Evolutionary conservation across 1,140 invertebrate genomes (phyloP), one percentile per base, ranked within the genome.

Genomic region (Ctenoplectra terminalis): DNA sequence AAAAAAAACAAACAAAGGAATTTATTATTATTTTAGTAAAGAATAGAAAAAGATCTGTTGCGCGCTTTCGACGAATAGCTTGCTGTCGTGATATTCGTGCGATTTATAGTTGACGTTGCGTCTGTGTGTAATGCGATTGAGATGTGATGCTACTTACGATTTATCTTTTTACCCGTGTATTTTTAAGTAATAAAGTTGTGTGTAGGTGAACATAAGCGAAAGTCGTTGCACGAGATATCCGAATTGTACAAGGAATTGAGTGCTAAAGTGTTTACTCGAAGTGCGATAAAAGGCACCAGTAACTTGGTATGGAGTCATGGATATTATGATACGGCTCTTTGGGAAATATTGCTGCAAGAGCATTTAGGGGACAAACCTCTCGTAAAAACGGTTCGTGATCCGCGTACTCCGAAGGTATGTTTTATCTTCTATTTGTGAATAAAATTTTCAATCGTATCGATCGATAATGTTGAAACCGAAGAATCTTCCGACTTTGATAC

Each of bases 301-400:
- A 96, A 96, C 83, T 94, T 99, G 34, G 95, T 99, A 8, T 97
- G 96, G 96, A 96, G 95, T 79, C 97, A 99, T 92, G 96, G 97
- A 0, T 99, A 98, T 93, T 99, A 99, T 93, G 97, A 99, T 90
- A 98, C 98, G 1, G 94, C 95, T 1, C 93, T 96, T 2, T 99
- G 97, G 97, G 97, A 98, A 90, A 94, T 96, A 86, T 95, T 99
- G 86, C 92, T 99, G 2, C 95, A 96, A 92, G 94, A 96, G 74
- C 95, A 96, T 89, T 91, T 98, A 40, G 96, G 96, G 11, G 96
- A 96, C 72, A 94, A 92, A 61, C 93, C 94, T 37, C 93, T 98
- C 40, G 96, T 97, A 56, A 95, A 96, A 87, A 96, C 96, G 37
- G 92, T 94, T 43, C 94, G 95, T 67, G 94, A 96, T 87, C 87